Conservation (phyloP, 1,140 invertebrate species). For the Colletes gigas region DNA sequence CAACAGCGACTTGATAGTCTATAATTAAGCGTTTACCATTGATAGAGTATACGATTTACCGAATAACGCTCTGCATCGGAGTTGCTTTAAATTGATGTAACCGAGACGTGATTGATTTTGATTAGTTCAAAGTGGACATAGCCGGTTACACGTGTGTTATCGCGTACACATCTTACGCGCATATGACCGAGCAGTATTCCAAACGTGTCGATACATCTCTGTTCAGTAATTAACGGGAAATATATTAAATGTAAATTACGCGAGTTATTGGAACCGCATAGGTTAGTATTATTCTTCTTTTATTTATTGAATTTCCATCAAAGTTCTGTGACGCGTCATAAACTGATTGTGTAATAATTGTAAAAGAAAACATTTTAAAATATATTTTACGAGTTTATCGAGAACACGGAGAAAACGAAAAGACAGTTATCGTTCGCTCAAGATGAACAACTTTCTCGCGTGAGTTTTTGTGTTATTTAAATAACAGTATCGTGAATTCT, state of each 20-base stretch:
- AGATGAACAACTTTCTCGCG: not conserved
- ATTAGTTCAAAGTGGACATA: conserved; percentile 68
- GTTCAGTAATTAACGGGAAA: conserved; percentile 6
- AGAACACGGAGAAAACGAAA: conserved; percentile 1
- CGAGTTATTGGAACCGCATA: not conserved
- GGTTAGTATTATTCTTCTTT: not conserved
- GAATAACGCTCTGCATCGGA: not conserved
- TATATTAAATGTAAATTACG: not conserved
- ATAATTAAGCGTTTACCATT: not conserved
- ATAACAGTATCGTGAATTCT: too few species aligned
- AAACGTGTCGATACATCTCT: not conserved
- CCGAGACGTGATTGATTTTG: conserved; percentile 61
- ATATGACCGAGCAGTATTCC: not conserved
- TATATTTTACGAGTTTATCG: not conserved
- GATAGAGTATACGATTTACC: not conserved
- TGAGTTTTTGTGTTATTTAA: too few species aligned
- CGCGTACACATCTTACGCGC: not conserved
- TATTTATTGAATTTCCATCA: not conserved
- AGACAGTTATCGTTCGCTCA: not conserved
- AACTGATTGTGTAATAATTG: not conserved
- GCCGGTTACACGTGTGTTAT: conserved; percentile 25
- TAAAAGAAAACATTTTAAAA: not conserved
- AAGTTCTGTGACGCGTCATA: not conserved
- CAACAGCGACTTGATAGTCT: not conserved
- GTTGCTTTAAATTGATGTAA: conserved; percentile 45